These are phyloP conservation scores for Lamprotornis superbus DNA, from an alignment of 2,113 vertebrate genomes.

Conservation along the genomic window DNA sequence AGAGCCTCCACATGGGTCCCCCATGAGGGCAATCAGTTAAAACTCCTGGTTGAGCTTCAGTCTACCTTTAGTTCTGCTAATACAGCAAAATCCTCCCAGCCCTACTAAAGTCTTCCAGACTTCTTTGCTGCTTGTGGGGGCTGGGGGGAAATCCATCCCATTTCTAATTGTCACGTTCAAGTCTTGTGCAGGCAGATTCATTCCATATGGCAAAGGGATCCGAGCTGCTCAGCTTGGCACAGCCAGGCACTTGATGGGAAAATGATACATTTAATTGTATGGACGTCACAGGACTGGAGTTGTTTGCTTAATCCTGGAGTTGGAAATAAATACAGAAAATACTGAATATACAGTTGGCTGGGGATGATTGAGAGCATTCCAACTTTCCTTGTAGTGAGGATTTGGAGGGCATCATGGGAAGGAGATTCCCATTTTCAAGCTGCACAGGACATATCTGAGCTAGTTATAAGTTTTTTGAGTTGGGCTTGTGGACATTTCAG, in stretches of 20 bases:
- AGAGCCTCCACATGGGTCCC: background rate
- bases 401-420: background rate
- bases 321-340: constrained; percentile 33
- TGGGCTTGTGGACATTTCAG: background rate
- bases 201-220: background rate
- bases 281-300: background rate
- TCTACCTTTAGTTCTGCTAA: background rate
- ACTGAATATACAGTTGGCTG: background rate
- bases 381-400: background rate
- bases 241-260: background rate
- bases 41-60: background rate
- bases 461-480: background rate
- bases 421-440: background rate
- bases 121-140: background rate
- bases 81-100: background rate
- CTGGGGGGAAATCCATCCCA: background rate
- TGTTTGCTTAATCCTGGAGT: background rate
- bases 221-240: background rate
- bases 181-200: background rate
- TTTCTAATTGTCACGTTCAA: background rate
- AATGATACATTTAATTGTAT: background rate
- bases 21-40: background rate
- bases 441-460: background rate
- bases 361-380: background rate
- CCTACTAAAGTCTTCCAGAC: background rate